Percentiles rank a stretch among this genome's conserved stretches.
Evolutionary conservation across 2,113 vertebrate species (phyloP).

Genomic region (Lonchura striata): DNA sequence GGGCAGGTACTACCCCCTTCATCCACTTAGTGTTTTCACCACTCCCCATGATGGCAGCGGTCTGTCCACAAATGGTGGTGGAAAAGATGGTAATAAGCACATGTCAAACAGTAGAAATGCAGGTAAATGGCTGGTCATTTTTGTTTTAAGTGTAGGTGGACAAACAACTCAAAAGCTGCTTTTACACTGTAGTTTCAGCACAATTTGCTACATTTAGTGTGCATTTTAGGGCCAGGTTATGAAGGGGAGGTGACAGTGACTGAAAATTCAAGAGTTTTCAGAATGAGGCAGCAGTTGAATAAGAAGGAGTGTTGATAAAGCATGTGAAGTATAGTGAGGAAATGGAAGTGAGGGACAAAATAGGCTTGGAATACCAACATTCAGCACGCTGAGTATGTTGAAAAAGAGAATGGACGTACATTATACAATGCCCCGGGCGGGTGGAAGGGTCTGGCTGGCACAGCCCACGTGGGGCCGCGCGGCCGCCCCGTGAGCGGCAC

Average conservation of each 20-base stretch:
- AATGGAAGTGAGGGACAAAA: neutral
- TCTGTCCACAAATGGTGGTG: neutral
- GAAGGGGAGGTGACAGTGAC: neutral
- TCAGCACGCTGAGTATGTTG: neutral
- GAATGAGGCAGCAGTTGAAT: neutral
- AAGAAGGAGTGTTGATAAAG: neutral
- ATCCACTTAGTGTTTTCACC: neutral
- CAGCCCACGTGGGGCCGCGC: too few relatives aligned
- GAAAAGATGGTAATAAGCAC: neutral
- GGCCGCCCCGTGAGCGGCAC: too few relatives aligned
- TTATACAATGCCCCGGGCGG: too few relatives aligned
- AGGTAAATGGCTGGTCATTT: neutral
- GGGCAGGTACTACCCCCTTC: neutral
- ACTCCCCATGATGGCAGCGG: neutral
- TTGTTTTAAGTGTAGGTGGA: rapidly evolving
- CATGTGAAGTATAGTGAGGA: neutral
- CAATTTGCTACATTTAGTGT: neutral
- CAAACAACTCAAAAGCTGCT: neutral
- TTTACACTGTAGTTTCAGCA: neutral
- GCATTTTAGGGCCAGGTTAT: neutral
- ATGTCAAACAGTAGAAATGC: neutral
- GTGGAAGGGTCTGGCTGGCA: too few relatives aligned
- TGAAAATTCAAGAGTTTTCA: neutral
- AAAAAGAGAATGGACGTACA: neutral
- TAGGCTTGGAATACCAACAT: neutral